Evolutionary conservation across 2,797 vertebrate genomes (phyloP).

Genomic region (Takifugu rubripes): DNA sequence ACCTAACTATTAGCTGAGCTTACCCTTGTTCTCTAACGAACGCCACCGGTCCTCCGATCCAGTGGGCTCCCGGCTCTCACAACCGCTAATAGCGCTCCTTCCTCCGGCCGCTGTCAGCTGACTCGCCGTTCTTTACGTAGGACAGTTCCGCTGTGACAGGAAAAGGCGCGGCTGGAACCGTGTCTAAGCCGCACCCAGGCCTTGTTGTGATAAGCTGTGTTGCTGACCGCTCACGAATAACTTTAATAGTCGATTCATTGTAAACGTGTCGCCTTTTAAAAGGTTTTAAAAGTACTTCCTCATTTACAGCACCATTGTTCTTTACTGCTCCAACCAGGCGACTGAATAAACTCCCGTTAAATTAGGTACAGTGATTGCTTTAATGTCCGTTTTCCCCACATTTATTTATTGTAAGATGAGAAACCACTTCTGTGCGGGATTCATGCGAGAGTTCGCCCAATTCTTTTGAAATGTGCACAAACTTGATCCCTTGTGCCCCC

Average conservation of each 20-base stretch:
- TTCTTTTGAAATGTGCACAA: conserved; percentile 28
- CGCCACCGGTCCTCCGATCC: conserved; percentile 43
- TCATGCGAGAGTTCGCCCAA: conserved; percentile 23
- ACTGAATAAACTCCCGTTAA: no score
- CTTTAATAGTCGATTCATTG: no score
- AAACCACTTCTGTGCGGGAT: conserved; percentile 9
- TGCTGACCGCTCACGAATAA: no score
- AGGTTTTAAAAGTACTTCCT: no score
- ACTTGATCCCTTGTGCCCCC: background rate
- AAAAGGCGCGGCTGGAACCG: conserved; percentile 70
- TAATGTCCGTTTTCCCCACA: conserved; percentile 5
- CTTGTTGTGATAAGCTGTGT: conserved; percentile 9
- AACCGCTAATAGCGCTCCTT: conserved; percentile 56
- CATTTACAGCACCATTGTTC: background rate
- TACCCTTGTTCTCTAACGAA: conserved; percentile 55
- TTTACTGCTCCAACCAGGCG: background rate
- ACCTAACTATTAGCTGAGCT: background rate
- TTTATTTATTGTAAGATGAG: no score
- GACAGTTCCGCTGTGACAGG: conserved; percentile 55
- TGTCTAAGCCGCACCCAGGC: conserved; percentile 65
- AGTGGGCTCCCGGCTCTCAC: conserved; percentile 39
- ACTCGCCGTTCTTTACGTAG: conserved; percentile 63
- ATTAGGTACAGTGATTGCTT: background rate
- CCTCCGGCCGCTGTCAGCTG: conserved; percentile 68
- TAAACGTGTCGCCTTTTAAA: no score